Percentiles rank a stretch among this genome's conserved stretches.
phyloP scores from a whole-genome alignment of 2,797 vertebrate species.

The Eurystomus glaucurus region DNA sequence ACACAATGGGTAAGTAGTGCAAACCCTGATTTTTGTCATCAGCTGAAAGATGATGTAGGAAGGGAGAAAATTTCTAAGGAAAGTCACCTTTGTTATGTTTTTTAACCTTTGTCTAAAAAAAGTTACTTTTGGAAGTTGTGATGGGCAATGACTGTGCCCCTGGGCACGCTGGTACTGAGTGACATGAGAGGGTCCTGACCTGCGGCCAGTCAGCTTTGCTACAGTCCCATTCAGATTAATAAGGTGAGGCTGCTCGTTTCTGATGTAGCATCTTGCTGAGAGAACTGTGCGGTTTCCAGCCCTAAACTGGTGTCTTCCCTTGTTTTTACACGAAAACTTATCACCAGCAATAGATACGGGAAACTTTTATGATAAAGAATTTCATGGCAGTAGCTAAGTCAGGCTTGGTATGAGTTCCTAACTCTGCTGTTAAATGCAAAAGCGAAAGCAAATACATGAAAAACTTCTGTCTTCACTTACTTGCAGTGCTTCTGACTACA shows the following conservation, averaged over 20 bases:
- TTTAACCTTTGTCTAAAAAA: background rate
- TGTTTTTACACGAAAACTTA: background rate
- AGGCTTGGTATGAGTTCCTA: background rate
- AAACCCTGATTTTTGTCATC: background rate
- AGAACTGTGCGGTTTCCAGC: background rate
- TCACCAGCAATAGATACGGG: fast-evolving
- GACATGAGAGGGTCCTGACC: background rate
- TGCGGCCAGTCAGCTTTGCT: fast-evolving
- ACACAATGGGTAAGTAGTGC: background rate
- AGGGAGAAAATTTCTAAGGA: background rate
- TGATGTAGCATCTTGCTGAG: fast-evolving
- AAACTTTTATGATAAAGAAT: background rate
- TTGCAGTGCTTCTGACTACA: background rate
- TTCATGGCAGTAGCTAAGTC: background rate
- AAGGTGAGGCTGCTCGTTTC: background rate
- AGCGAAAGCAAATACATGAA: background rate
- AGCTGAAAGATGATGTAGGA: background rate
- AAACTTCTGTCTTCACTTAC: background rate
- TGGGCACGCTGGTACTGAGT: fast-evolving
- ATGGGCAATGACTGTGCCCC: background rate
- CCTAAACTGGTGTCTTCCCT: background rate
- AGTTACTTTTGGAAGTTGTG: fast-evolving
- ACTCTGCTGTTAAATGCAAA: background rate
- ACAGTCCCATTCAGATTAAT: fast-evolving
- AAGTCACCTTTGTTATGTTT: background rate